Evolutionary conservation across 2,113 vertebrate genomes (phyloP).

Genomic region (Scytalopus superciliaris): DNA sequence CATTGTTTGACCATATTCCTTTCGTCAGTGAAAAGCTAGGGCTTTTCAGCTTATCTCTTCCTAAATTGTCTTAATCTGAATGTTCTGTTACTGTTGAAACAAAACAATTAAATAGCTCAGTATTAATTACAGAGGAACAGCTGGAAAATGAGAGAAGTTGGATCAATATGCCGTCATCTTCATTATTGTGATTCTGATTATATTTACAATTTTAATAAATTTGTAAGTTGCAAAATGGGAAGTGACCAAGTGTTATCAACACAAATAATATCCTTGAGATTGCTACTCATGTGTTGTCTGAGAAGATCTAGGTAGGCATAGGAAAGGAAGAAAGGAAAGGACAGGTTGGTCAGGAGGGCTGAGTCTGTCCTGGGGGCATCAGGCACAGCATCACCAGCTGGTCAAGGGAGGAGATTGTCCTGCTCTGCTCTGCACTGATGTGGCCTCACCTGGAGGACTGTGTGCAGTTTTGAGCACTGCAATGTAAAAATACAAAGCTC

Average conservation of each 20-base stretch:
- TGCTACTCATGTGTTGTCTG: neutral
- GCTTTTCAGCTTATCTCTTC: neutral
- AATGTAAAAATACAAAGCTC: neutral
- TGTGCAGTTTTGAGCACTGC: neutral
- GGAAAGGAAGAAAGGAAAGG: neutral
- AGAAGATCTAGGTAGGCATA: neutral
- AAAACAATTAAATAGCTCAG: neutral
- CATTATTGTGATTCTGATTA: neutral
- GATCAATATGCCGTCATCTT: neutral
- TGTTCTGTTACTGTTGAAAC: neutral
- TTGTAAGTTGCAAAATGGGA: neutral
- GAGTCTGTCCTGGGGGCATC: accelerated
- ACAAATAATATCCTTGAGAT: neutral
- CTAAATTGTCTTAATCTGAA: neutral
- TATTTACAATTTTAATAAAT: neutral
- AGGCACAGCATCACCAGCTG: accelerated
- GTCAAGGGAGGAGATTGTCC: neutral
- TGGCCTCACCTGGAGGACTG: accelerated
- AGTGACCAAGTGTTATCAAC: neutral
- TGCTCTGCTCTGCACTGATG: accelerated
- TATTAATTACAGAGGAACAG: neutral
- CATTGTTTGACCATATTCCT: neutral
- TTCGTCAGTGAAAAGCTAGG: neutral
- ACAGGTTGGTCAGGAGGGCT: neutral
- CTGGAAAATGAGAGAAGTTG: neutral